Conservation (phyloP, 2,113 vertebrate genomes). For the Nycticryphes semicollaris region DNA sequence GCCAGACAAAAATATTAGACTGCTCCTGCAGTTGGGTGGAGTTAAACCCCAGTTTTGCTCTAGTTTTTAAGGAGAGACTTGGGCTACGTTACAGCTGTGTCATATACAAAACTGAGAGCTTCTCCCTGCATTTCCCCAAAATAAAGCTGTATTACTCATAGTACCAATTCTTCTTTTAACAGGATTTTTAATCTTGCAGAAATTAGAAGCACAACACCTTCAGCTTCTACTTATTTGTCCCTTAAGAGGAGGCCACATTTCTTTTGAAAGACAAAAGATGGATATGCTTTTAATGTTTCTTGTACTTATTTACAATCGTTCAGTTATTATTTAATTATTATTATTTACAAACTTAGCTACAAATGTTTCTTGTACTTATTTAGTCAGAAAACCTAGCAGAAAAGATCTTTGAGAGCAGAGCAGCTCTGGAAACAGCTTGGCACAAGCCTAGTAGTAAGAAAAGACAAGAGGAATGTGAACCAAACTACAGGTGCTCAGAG, state of each 20-base stretch:
- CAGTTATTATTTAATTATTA: no score
- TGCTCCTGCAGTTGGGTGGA: not conserved
- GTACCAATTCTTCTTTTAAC: not conserved
- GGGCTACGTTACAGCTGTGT: not conserved
- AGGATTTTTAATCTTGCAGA: not conserved
- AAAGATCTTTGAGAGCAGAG: not conserved
- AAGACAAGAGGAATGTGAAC: constrained; percentile 25
- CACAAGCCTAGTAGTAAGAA: not conserved
- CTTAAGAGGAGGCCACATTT: not conserved
- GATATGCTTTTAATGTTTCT: not conserved
- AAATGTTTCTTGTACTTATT: not conserved
- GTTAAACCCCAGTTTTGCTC: not conserved
- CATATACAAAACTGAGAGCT: not conserved
- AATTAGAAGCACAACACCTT: not conserved
- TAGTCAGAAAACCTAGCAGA: not conserved
- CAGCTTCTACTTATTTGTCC: not conserved
- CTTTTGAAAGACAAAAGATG: not conserved
- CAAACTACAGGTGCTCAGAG: constrained; percentile 27
- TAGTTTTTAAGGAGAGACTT: not conserved
- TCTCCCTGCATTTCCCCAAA: not conserved
- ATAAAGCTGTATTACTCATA: not conserved
- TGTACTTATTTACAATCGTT: not conserved
- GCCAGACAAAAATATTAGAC: not conserved
- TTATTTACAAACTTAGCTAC: no score
- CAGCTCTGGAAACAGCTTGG: constrained; percentile 13